Evolutionary conservation across 2,113 vertebrate genomes (phyloP), one percentile per base, ranked within the genome.

Genomic region (Progne subis): DNA sequence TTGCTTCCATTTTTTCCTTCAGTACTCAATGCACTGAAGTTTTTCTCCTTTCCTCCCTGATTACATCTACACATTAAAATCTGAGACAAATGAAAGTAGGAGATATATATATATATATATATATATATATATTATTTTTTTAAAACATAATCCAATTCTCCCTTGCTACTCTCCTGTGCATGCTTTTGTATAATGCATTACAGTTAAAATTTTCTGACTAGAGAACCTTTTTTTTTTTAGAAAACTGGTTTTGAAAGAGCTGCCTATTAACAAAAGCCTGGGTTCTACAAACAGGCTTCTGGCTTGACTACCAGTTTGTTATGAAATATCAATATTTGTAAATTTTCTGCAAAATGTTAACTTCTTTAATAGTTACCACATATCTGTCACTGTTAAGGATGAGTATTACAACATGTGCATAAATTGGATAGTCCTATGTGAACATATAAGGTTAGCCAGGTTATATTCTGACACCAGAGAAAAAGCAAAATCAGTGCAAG

Each of bases 1-100:
- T 88, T 86, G 43, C 61, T 95, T 77, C 74, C 11, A 24, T 80
- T 95, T 88, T 55, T 95, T 84, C 49, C 56, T 77, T 92, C 72
- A 67, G 29, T 59, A 70, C 60, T 78, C 74, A 72, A 93, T n/a
- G 21, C 31, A 53, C 43, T 79, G n/a, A 79, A 94, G 76, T 68
- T 92, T 83, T 94, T 46, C 91, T 82, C 65, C 46, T 81, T 91
- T 81, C 43, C 68, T 86, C 75, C 53, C 75, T 86, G 78, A 97
- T 96, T 82, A 71, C 34, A 82, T 47, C 44, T 53, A 67, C 41
- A 91, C 26, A 59, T 88, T 85, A 92, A 96, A 94, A 92, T 20
- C 34, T 61, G 55, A 95, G 74, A 95, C 46, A 95, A 88, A 77
- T 32, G 37, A 77, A 94, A 61, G 43, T 41, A 56, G 28, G 37